Evolutionary conservation across 2,888 invertebrate genomes (phyloP).

Genomic region (Metalampra italica): DNA sequence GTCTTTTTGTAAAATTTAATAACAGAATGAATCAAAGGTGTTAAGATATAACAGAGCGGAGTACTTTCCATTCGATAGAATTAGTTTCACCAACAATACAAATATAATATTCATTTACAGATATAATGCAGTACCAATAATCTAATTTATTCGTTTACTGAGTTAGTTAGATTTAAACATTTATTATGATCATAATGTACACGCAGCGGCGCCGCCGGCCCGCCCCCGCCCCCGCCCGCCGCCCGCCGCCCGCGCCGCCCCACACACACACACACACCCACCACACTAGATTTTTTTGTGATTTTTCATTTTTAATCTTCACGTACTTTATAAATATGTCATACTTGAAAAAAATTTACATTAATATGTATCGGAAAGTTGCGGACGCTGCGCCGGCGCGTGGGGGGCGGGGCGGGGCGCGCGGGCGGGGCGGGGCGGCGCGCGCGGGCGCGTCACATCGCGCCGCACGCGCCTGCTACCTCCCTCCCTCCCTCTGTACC

Average conservation of each 20-base stretch:
- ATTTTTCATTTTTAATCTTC: conserved; percentile 64
- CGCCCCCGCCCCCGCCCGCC: conserved; percentile 13
- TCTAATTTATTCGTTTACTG: conserved; percentile 75
- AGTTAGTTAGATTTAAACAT: conserved; percentile 69
- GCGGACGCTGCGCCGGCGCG: conserved; percentile 41
- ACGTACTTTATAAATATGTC: conserved; percentile 77
- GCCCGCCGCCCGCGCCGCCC: not conserved
- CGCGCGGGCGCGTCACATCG: conserved; percentile 45
- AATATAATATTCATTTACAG: conserved; percentile 76
- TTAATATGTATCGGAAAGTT: conserved; percentile 67
- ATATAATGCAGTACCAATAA: conserved; percentile 73
- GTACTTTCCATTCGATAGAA: conserved; percentile 68
- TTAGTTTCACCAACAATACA: conserved; percentile 74
- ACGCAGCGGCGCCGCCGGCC: conserved; percentile 27
- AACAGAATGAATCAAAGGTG: conserved; percentile 77
- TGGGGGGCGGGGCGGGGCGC: conserved; percentile 1
- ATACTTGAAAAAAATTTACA: conserved; percentile 77
- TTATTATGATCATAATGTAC: conserved; percentile 59
- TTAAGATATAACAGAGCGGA: conserved; percentile 74
- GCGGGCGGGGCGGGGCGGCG: not conserved
- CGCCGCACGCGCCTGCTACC: conserved; percentile 71
- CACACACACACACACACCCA: conserved; percentile 27
- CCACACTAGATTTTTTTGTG: conserved; percentile 58
- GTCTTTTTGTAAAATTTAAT: conserved; percentile 81
- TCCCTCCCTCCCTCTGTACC: conserved; percentile 68